These are phyloP conservation scores for Saccostrea echinata DNA, from an alignment of 1,140 invertebrate genomes.

Conservation along the genomic window DNA sequence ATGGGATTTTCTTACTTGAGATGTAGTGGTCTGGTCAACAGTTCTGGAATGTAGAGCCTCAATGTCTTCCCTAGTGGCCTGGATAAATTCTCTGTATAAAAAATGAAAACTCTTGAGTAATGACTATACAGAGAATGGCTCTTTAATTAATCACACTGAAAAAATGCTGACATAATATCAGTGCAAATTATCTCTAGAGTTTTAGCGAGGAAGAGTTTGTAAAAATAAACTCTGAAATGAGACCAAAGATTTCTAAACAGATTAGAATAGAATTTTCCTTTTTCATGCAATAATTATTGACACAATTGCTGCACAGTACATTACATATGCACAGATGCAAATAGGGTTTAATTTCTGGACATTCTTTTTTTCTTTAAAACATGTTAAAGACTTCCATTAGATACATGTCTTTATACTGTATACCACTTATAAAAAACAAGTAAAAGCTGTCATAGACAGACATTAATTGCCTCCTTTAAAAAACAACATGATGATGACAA, in stretches of 20 bases:
- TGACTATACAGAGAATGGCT: too few relatives aligned
- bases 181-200: too few relatives aligned
- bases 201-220: too few relatives aligned
- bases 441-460: background rate
- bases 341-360: too few relatives aligned
- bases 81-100: constrained; percentile 73
- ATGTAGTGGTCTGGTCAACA: constrained; percentile 68
- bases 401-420: background rate
- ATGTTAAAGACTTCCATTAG: background rate
- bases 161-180: too few relatives aligned
- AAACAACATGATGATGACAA: background rate
- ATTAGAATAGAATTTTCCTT: too few relatives aligned
- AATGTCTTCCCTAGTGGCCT: constrained; percentile 74
- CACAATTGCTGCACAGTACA: too few relatives aligned
- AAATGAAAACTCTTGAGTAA: constrained; percentile 16
- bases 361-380: background rate
- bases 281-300: too few relatives aligned
- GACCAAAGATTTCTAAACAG: too few relatives aligned
- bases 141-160: too few relatives aligned
- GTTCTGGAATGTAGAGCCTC: constrained; percentile 71
- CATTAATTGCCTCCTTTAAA: constrained; percentile 20
- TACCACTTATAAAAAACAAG: background rate
- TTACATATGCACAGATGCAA: too few relatives aligned
- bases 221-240: too few relatives aligned
- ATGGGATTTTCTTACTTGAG: constrained; percentile 64